Evolutionary conservation across 2,113 vertebrate species (phyloP).

Genomic region (Pitta sordida): DNA sequence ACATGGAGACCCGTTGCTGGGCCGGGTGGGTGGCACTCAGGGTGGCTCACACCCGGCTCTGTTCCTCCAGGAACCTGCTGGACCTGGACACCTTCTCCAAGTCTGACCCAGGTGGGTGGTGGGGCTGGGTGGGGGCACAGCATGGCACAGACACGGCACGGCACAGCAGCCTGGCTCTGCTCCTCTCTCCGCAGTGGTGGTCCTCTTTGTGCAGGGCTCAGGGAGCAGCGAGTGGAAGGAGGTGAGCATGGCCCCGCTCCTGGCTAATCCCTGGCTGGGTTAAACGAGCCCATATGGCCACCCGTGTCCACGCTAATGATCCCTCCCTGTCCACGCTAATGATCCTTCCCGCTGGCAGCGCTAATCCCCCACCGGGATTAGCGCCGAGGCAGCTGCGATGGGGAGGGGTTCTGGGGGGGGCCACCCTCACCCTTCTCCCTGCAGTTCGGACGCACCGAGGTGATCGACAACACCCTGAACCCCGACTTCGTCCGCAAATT

Average conservation of each 20-base stretch:
- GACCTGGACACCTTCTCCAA: constrained; percentile 96
- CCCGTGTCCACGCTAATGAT: background rate
- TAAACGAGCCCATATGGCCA: constrained; percentile 31
- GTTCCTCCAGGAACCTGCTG: constrained; percentile 82
- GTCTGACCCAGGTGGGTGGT: constrained; percentile 87
- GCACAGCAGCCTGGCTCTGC: background rate
- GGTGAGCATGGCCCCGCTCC: constrained; percentile 62
- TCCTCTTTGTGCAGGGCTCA: constrained; percentile 78
- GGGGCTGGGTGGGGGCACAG: background rate
- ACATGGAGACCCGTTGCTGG: background rate
- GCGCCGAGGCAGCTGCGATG: background rate
- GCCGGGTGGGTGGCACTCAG: background rate
- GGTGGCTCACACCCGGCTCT: background rate
- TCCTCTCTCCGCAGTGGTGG: constrained; percentile 75
- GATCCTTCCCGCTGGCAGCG: background rate
- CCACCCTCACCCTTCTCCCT: background rate
- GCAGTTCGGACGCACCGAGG: constrained; percentile 93
- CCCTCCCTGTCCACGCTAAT: background rate
- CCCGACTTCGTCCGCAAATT: constrained; percentile 97
- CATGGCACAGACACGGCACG: background rate
- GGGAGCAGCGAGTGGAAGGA: constrained; percentile 86
- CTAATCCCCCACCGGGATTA: constrained; percentile 49
- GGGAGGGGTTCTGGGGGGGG: background rate
- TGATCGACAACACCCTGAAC: constrained; percentile 95
- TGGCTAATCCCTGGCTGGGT: background rate